phyloP scores from a whole-genome alignment of 2,113 vertebrate species.

The Neomonachus schauinslandi region DNA sequence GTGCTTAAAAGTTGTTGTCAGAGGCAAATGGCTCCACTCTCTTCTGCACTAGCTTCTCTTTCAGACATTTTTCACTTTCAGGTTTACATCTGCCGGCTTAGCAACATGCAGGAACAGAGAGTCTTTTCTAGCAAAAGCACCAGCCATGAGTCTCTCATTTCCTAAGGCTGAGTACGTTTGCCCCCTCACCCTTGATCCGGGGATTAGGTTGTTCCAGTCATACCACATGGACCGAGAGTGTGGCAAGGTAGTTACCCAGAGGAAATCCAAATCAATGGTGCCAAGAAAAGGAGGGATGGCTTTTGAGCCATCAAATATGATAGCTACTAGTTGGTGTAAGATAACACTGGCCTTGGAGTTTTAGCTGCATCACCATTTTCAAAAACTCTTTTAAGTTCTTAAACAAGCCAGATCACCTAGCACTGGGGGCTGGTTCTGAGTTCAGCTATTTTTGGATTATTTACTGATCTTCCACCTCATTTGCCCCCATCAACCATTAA shows the following conservation, averaged over 20 bases:
- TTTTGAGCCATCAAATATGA: not conserved
- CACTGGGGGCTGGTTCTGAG: not conserved
- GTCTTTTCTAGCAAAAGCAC: not conserved
- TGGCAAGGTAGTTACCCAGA: not conserved
- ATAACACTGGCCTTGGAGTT: not conserved
- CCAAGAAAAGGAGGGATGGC: not conserved
- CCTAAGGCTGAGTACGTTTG: not conserved
- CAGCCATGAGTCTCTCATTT: not conserved
- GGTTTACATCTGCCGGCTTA: not conserved
- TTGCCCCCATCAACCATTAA: not conserved
- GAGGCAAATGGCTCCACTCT: not conserved
- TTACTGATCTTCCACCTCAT: not conserved
- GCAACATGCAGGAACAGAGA: not conserved
- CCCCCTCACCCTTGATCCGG: not conserved
- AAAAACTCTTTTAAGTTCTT: not conserved
- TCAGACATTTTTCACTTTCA: not conserved
- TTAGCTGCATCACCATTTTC: not conserved
- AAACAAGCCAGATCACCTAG: slow-evolving; percentile 43
- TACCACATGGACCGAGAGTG: not conserved
- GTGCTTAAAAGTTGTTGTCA: not conserved
- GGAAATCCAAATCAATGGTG: not conserved
- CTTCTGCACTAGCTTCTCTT: not conserved
- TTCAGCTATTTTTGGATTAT: slow-evolving; percentile 62
- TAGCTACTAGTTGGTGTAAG: not conserved
- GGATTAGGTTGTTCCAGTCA: not conserved